A percentile compares a stretch with the other conserved stretches of the same genome.
These are phyloP conservation scores for Astropecten irregularis DNA, from an alignment of 53 echinoderm and acorn worm genomes.

Conservation along the genomic window DNA sequence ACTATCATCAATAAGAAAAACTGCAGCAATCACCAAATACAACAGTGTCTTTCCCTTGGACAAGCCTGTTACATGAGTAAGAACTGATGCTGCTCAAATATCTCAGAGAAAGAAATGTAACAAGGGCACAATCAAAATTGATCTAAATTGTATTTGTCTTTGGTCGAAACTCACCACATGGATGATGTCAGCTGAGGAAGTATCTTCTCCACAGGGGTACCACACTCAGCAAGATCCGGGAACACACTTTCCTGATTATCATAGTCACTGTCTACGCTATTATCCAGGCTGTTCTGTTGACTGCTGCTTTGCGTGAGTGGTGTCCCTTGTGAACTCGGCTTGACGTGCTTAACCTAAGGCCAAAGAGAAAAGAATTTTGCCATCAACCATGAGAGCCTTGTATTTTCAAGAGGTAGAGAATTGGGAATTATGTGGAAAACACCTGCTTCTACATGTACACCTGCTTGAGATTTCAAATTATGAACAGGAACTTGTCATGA, in stretches of 20 bases:
- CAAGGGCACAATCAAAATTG: background rate
- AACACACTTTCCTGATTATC: constrained; percentile 81
- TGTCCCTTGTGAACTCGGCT: constrained; percentile 40
- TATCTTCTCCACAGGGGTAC: constrained; percentile 78
- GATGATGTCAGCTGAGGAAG: constrained; percentile 91
- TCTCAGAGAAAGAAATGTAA: background rate
- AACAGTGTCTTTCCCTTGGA: too few relatives aligned
- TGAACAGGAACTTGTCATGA: too few relatives aligned
- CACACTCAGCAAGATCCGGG: constrained; percentile 78
- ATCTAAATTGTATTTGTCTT: background rate
- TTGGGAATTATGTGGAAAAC: too few relatives aligned
- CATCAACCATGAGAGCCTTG: too few relatives aligned
- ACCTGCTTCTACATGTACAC: too few relatives aligned
- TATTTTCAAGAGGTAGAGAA: too few relatives aligned
- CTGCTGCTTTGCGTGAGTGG: constrained; percentile 72
- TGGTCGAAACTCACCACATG: constrained; percentile 67
- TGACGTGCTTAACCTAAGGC: too few relatives aligned
- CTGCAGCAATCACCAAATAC: too few relatives aligned
- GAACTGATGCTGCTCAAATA: too few relatives aligned
- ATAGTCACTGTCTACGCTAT: constrained; percentile 67
- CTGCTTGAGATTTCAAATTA: too few relatives aligned
- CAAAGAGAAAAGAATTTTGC: background rate
- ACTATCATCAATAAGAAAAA: too few relatives aligned
- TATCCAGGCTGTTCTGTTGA: constrained; percentile 73
- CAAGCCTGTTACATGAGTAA: too few relatives aligned